Evolutionary conservation across 1,140 invertebrate genomes (phyloP).

Genomic region (Drosophila sp.): DNA sequence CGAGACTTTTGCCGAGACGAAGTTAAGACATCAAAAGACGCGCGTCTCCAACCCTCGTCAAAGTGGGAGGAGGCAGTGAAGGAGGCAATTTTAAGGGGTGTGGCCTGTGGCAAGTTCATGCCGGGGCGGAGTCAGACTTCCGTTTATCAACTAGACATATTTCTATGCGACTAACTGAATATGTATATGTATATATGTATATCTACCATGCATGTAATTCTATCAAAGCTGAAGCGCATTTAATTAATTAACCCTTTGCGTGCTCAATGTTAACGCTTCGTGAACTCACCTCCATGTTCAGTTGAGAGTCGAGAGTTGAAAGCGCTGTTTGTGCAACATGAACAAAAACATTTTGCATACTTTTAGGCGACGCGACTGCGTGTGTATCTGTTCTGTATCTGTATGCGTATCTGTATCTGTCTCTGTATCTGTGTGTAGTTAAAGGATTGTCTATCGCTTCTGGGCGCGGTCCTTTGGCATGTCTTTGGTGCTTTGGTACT

Average conservation of each 20-base stretch:
- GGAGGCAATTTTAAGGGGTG: constrained; percentile 33
- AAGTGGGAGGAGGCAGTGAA: background rate
- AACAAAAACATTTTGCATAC: constrained; percentile 72
- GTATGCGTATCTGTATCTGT: background rate
- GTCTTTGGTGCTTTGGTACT: background rate
- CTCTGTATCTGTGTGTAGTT: background rate
- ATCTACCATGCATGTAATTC: background rate
- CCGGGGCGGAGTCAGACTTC: constrained; percentile 29
- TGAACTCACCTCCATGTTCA: constrained; percentile 3
- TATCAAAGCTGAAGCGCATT: constrained; percentile 54
- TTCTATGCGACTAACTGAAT: background rate
- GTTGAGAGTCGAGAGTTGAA: background rate
- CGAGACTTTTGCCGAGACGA: constrained; percentile 28
- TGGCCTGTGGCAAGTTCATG: constrained; percentile 1
- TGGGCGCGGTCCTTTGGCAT: constrained; percentile 57
- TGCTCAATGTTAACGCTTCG: constrained; percentile 72
- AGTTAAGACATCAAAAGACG: constrained; percentile 66
- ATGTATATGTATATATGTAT: background rate
- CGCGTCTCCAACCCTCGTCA: constrained; percentile 21
- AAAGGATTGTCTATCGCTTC: constrained; percentile 12
- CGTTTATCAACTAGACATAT: background rate
- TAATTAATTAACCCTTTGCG: constrained; percentile 83
- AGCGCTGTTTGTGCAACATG: constrained; percentile 65
- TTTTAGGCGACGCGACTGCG: constrained; percentile 43
- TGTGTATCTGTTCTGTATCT: constrained; percentile 10